Percentiles rank a stretch among this genome's conserved stretches.
Evolutionary conservation across 37 sponge, comb jelly and placozoan genomes (phyloP).

Genomic region (Bolinopsis microptera): DNA sequence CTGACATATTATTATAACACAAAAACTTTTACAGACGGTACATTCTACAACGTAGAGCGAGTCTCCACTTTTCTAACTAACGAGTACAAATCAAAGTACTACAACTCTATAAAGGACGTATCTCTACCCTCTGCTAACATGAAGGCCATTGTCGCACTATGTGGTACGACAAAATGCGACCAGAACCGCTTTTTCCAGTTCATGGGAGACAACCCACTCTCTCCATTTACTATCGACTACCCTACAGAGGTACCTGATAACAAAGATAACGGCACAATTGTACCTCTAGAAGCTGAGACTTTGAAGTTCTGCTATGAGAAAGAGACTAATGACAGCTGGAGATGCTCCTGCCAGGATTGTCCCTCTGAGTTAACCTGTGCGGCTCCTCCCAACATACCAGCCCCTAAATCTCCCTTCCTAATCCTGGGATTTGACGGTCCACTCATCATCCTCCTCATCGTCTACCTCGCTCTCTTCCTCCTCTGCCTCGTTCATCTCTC

Average conservation of each 20-base stretch:
- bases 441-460: constrained; percentile 27
- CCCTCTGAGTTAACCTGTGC: constrained; percentile 21
- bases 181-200: neutral
- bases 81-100: constrained; percentile 32
- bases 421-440: constrained; percentile 62
- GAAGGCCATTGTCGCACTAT: constrained; percentile 57
- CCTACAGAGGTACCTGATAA: neutral
- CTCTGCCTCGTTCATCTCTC: constrained; percentile 34
- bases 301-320: constrained; percentile 61
- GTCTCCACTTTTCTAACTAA: neutral
- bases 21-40: neutral
- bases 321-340: constrained; percentile 37
- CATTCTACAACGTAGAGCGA: neutral
- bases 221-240: constrained; percentile 10
- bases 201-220: constrained; percentile 44
- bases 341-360: constrained; percentile 61
- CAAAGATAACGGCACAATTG: constrained; percentile 47
- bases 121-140: constrained; percentile 55
- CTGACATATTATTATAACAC: no score
- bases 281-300: neutral
- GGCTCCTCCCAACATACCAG: neutral
- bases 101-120: constrained; percentile 61
- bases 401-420: constrained; percentile 26
- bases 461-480: constrained; percentile 60
- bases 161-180: constrained; percentile 40